These are phyloP conservation scores for Heteromurus nitidus DNA, from an alignment of 2,888 invertebrate genomes.

Conservation along the genomic window DNA sequence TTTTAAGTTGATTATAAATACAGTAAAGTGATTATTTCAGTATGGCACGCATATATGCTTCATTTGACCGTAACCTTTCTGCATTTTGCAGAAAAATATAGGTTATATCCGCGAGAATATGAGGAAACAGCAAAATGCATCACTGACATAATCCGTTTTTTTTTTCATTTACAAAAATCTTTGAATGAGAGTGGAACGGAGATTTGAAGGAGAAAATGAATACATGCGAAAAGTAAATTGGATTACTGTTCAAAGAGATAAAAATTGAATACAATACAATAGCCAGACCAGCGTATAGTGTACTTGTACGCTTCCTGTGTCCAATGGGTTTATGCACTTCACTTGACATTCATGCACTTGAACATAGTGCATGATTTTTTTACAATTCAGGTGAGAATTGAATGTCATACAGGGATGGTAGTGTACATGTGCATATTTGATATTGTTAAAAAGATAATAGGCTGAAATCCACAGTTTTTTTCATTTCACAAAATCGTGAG, in stretches of 20 bases:
- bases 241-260: too few species aligned
- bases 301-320: not conserved
- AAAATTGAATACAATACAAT: too few species aligned
- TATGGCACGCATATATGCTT: not conserved
- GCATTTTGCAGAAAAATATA: not conserved
- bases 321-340: not conserved
- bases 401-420: too few species aligned
- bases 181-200: too few species aligned
- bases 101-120: too few species aligned
- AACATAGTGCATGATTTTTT: not conserved
- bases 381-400: not conserved
- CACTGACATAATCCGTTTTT: too few species aligned
- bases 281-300: too few species aligned
- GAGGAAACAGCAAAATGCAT: too few species aligned
- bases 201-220: too few species aligned
- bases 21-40: not conserved
- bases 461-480: not conserved
- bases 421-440: too few species aligned
- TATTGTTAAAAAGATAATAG: not conserved
- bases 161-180: too few species aligned
- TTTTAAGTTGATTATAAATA: not conserved
- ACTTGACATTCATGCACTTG: not conserved
- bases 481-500: not conserved
- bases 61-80: not conserved
- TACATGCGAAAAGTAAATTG: too few species aligned